Evolutionary conservation across 2,797 vertebrate species (phyloP), one percentile per base, ranked within the genome.

Genomic region (Gallirallus australis): DNA sequence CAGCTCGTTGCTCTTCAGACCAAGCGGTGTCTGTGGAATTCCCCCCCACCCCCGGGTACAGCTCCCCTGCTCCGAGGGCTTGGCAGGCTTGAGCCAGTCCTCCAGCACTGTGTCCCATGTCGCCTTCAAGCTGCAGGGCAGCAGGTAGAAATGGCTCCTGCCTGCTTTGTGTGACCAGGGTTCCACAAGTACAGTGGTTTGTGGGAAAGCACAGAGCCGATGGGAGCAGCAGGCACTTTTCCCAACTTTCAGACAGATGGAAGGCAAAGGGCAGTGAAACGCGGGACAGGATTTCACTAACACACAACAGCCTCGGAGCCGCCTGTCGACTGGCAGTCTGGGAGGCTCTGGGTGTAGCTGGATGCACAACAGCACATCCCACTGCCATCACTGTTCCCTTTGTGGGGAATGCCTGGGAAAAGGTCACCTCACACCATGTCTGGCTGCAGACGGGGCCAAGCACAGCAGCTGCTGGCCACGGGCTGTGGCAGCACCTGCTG

Each of bases 1-100:
- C 0, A 0, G 33, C 82, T 63, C 71, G 0, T 0, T 0, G 19
- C 78, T 64, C 64, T 48, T 37, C 1, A 0, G 35, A 68, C 4
- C 0, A 0, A 78, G 68, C 3, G 2, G 52, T 52, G 89, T 66
- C n/a, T 31, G 15, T 1, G 2, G 6, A 18, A 5, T 21, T 78
- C 59, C 42, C 28, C 37, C 7, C 6, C 1, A 0, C 9, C 35
- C 75, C 60, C 33, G 17, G 13, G 24, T 23, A 30, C 13, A 48
- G 53, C 35, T 66, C 16, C 21, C 21, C 30, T 2, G 27, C 27
- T 33, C 42, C 39, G 35, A 37, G 16, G 56, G 23, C 33, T 60
- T 6, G 12, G 28, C 7, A 20, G 71, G 19, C n/a, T 42, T 4
- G 45, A 86, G 48, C 18, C 28, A 61, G 33, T 12, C 21, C 68